Percentiles rank a stretch among this genome's conserved stretches.
These are phyloP conservation scores for Syritta pipiens DNA, from an alignment of 2,888 invertebrate species.

Conservation along the genomic window DNA sequence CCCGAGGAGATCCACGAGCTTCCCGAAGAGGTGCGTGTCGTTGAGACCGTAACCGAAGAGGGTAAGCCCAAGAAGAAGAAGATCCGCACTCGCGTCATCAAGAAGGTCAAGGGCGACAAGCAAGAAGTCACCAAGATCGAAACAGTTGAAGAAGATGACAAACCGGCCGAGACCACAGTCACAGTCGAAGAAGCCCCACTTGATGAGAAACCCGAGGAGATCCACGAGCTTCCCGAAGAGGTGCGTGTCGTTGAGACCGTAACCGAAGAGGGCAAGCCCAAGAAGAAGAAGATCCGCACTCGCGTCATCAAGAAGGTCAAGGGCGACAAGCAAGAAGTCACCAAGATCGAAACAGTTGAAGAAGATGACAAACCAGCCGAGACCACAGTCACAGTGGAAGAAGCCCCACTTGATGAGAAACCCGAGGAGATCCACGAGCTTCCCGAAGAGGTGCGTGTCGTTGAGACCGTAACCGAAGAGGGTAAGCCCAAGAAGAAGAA, in stretches of 20 bases:
- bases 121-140: conserved; percentile 41
- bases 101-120: conserved; percentile 29
- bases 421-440: conserved; percentile 24
- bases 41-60: conserved; percentile 15
- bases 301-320: conserved; percentile 41
- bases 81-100: conserved; percentile 31
- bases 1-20: conserved; percentile 15
- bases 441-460: conserved; percentile 24
- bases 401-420: conserved; percentile 26
- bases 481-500: conserved; percentile 35
- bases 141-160: conserved; percentile 29
- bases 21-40: conserved; percentile 15
- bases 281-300: conserved; percentile 36
- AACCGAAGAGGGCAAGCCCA: conserved; percentile 37
- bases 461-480: conserved; percentile 20
- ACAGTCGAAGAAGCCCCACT: conserved; percentile 34
- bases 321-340: conserved; percentile 45
- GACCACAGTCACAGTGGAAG: conserved; percentile 40
- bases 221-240: conserved; percentile 32
- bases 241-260: conserved; percentile 11
- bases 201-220: conserved; percentile 23
- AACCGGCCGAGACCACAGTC: conserved; percentile 26
- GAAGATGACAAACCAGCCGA: conserved; percentile 36
- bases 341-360: conserved; percentile 42
- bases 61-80: conserved; percentile 31